Conservation (phyloP, 1,140 invertebrate species). For the Orussus abietinus region DNA sequence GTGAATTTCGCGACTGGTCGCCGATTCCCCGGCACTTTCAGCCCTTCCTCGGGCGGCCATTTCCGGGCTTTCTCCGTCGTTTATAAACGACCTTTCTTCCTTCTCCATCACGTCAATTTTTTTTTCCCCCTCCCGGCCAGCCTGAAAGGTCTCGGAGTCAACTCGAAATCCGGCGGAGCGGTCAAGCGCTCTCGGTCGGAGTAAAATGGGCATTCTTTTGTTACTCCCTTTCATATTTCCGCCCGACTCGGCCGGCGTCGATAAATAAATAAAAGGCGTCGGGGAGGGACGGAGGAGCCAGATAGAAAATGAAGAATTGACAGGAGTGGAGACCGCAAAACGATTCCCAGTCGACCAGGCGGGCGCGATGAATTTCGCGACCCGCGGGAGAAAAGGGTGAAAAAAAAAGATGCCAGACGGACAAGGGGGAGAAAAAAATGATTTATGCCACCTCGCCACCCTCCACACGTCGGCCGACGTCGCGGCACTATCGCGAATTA, state of each 20-base stretch:
- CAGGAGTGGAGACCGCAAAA: background rate
- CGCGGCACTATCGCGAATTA: conserved; percentile 1
- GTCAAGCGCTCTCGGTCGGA: conserved; percentile 10
- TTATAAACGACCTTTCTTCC: conserved; percentile 1
- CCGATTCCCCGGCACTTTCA: conserved; percentile 18
- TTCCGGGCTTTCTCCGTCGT: conserved; percentile 8
- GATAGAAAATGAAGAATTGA: background rate
- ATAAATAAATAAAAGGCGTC: conserved; percentile 21
- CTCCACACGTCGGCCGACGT: no score
- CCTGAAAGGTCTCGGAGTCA: conserved; percentile 10
- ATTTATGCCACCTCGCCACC: no score
- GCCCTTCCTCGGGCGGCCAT: conserved; percentile 10
- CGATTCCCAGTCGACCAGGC: background rate
- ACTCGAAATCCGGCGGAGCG: conserved; percentile 15
- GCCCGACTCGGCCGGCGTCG: conserved; percentile 8
- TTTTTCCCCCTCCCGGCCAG: no score
- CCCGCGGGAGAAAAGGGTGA: no score
- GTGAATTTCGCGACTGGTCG: conserved; percentile 18
- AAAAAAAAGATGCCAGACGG: no score
- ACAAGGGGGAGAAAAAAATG: no score
- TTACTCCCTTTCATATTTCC: conserved; percentile 12
- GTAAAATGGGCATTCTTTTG: conserved; percentile 18
- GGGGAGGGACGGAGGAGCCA: background rate
- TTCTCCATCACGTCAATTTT: background rate
- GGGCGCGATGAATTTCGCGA: background rate